Percentiles rank a stretch among this genome's conserved stretches.
phyloP scores from a whole-genome alignment of 2,888 invertebrate species.

The Suillia variegata region DNA sequence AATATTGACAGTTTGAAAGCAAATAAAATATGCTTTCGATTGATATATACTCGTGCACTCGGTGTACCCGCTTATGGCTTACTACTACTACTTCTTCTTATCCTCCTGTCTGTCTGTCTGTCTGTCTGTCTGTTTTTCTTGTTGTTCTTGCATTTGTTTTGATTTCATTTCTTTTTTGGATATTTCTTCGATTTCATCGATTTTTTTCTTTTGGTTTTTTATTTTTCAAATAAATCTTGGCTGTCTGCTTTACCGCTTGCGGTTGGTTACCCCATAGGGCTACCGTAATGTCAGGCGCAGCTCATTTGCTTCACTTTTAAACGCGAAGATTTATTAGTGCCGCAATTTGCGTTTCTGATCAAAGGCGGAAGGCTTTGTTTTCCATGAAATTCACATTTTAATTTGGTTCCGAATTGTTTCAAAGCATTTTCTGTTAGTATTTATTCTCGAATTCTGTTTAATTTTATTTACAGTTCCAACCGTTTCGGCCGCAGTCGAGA shows the following conservation, averaged over 20 bases:
- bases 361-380: not conserved
- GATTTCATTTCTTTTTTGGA: not conserved
- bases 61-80: not conserved
- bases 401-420: too few relatives aligned
- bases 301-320: not conserved
- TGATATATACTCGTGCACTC: constrained; percentile 9
- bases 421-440: too few relatives aligned
- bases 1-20: constrained; percentile 15
- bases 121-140: not conserved
- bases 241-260: not conserved
- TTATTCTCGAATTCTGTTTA: not conserved
- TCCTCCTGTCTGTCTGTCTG: too few relatives aligned
- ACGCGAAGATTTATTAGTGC: not conserved
- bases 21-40: constrained; percentile 17
- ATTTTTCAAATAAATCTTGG: not conserved
- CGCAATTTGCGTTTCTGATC: not conserved
- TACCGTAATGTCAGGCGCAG: not conserved
- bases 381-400: not conserved
- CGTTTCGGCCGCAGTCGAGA: not conserved
- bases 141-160: not conserved
- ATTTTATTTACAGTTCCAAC: constrained; percentile 1
- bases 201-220: too few relatives aligned
- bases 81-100: too few relatives aligned
- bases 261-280: not conserved
- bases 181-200: too few relatives aligned